These are phyloP conservation scores for Drosophila macrothrix DNA, from an alignment of 2,888 invertebrate species.

Conservation along the genomic window DNA sequence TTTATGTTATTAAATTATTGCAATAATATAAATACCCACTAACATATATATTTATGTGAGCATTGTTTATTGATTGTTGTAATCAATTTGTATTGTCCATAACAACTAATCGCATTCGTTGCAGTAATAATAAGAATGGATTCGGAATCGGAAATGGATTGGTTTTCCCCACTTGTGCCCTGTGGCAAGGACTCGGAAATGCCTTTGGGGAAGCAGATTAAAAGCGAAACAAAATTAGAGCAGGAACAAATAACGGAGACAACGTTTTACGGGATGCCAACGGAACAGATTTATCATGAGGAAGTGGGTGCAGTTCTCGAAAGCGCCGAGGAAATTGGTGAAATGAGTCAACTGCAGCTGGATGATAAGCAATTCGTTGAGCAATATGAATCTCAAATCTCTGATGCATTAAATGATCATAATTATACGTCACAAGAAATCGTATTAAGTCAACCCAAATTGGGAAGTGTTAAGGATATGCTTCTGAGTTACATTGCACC, in stretches of 20 bases:
- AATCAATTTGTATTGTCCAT: neutral
- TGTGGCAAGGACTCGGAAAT: neutral
- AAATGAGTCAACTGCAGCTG: conserved; percentile 34
- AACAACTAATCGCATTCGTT: neutral
- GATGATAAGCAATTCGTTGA: conserved; percentile 9
- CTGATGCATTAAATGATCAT: conserved; percentile 70
- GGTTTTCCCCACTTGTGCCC: neutral
- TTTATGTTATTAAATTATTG: conserved; percentile 1
- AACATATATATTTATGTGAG: neutral
- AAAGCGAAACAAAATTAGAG: conserved; percentile 50
- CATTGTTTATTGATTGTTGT: neutral
- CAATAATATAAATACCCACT: neutral
- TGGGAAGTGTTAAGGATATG: conserved; percentile 37
- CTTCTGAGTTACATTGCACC: conserved; percentile 60
- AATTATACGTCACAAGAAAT: conserved; percentile 71
- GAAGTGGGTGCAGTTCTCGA: conserved; percentile 32
- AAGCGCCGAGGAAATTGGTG: conserved; percentile 36
- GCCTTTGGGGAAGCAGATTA: conserved; percentile 10
- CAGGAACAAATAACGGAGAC: conserved; percentile 50
- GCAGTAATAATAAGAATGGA: conserved; percentile 16
- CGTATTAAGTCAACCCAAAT: conserved; percentile 5
- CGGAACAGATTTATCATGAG: conserved; percentile 37
- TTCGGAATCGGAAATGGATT: conserved; percentile 1
- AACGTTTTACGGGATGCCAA: conserved; percentile 17
- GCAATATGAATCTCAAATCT: conserved; percentile 18